Evolutionary conservation across 1,140 invertebrate species (phyloP).

Genomic region (Eriosoma lanigerum): DNA sequence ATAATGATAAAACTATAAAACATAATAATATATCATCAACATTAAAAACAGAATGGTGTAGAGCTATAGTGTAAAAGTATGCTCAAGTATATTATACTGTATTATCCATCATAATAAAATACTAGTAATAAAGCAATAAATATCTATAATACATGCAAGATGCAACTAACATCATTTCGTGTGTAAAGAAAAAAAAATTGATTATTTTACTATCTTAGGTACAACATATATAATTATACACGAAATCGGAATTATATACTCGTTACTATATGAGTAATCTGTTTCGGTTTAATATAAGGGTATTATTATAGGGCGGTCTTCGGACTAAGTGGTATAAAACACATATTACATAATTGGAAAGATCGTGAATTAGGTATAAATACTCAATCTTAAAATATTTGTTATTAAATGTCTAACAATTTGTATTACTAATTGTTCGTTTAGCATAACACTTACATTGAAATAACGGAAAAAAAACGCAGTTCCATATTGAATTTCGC

Average conservation of each 20-base stretch:
- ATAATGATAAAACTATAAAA: no score
- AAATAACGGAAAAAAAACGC: not conserved
- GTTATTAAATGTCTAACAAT: no score
- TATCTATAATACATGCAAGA: no score
- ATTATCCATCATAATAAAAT: no score
- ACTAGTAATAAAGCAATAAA: not conserved
- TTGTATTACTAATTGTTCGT: no score
- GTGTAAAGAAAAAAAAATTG: not conserved
- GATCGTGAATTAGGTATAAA: no score
- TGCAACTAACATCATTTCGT: not conserved
- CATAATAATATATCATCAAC: no score
- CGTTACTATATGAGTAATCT: slow-evolving; percentile 15
- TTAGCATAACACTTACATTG: not conserved
- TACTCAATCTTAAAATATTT: no score
- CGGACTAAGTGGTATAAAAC: not conserved
- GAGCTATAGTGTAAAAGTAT: not conserved
- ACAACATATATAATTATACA: slow-evolving; percentile 10
- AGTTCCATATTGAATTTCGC: not conserved
- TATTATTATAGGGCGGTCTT: slow-evolving; percentile 23
- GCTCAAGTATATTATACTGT: not conserved
- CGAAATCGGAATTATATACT: slow-evolving; percentile 17
- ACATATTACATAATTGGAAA: no score
- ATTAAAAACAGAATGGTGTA: not conserved
- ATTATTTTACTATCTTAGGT: not conserved
- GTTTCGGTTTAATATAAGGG: slow-evolving; percentile 15